Evolutionary conservation across 23 tunicate genomes (phyloP), one percentile per base, ranked within the genome.

Genomic region (Trididemnum miniatum): DNA sequence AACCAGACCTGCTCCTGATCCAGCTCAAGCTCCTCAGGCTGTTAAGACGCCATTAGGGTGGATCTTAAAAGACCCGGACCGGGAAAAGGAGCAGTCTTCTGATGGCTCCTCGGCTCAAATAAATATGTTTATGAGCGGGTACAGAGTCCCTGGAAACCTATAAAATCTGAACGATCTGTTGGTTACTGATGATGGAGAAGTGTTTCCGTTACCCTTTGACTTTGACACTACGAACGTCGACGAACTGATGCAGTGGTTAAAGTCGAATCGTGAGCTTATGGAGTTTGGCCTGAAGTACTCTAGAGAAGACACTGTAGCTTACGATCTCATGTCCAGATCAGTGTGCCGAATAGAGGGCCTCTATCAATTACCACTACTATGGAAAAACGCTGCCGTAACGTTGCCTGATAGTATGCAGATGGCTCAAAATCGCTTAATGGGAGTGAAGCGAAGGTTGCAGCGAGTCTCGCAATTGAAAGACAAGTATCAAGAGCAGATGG

Each of bases 41-140:
- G 54, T 77, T 2, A 31, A 18, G 29, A 77, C 82, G 12, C 37
- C 67, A 23, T 27, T 77, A 1, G 82, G 82, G 18, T 77, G 82
- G 82, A 20, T 33, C 4, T 30, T 77, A 39, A 52, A 52, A 31
- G 82, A 69, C 1, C 82, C 82, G 24, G 26, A 22, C 18, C n/a
- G n/a, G n/a, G n/a, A n/a, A n/a, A n/a, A n/a, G n/a, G n/a, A n/a
- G n/a, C n/a, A n/a, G n/a, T n/a, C n/a, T n/a, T n/a, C n/a, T n/a
- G n/a, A n/a, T n/a, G n/a, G n/a, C n/a, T n/a, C n/a, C n/a, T 2
- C 30, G 5, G 28, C 31, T 39, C 20, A 2, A 60, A 29, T 32
- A 4, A 73, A 40, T 26, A 37, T 73, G 12, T 40, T 73, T 2
- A 2, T 73, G 28, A 73, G 30, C 7, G 30, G 79, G 12, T 38